A percentile compares a stretch with the other conserved stretches of the same genome.
Conservation (phyloP, 2,888 invertebrate species). For the Deilephila porcellus region DNA sequence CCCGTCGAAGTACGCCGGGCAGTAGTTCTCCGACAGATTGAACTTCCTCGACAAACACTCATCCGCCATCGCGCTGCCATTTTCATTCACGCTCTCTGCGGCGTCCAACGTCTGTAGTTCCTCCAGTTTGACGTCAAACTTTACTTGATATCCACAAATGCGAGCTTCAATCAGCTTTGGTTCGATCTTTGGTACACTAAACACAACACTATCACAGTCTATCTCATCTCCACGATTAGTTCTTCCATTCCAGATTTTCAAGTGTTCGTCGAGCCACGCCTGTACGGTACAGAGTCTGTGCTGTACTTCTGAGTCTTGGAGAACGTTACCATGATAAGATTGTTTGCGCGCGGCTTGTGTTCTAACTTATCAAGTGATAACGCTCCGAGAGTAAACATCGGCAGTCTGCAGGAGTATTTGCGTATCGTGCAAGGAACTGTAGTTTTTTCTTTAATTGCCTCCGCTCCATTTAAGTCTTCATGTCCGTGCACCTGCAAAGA, state of each 20-base stretch:
- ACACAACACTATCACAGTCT: slow-evolving; percentile 52
- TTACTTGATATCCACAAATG: slow-evolving; percentile 51
- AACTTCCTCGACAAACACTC: slow-evolving; percentile 68
- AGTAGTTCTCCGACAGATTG: slow-evolving; percentile 70
- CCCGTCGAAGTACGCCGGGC: slow-evolving; percentile 89
- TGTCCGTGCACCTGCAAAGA: slow-evolving; percentile 70
- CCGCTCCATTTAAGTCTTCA: slow-evolving; percentile 57
- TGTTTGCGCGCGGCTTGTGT: slow-evolving; percentile 81
- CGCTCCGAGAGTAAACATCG: slow-evolving; percentile 77
- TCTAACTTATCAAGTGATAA: slow-evolving; percentile 83
- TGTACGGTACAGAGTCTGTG: slow-evolving; percentile 65
- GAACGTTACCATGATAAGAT: slow-evolving; percentile 80
- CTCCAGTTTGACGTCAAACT: slow-evolving; percentile 75
- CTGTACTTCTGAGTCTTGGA: slow-evolving; percentile 65
- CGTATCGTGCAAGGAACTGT: slow-evolving; percentile 75
- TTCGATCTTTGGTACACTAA: slow-evolving; percentile 61
- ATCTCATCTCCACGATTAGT: slow-evolving; percentile 42
- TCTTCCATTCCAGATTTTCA: slow-evolving; percentile 60
- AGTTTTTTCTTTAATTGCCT: slow-evolving; percentile 68
- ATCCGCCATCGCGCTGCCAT: slow-evolving; percentile 66
- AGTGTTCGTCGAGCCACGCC: slow-evolving; percentile 60
- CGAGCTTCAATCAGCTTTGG: slow-evolving; percentile 53
- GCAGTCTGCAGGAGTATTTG: slow-evolving; percentile 79
- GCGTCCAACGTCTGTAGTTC: slow-evolving; percentile 74
- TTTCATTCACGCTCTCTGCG: slow-evolving; percentile 67